Evolutionary conservation across 2,888 invertebrate species (phyloP), one percentile per base, ranked within the genome.

Genomic region (Lycia hirtaria): DNA sequence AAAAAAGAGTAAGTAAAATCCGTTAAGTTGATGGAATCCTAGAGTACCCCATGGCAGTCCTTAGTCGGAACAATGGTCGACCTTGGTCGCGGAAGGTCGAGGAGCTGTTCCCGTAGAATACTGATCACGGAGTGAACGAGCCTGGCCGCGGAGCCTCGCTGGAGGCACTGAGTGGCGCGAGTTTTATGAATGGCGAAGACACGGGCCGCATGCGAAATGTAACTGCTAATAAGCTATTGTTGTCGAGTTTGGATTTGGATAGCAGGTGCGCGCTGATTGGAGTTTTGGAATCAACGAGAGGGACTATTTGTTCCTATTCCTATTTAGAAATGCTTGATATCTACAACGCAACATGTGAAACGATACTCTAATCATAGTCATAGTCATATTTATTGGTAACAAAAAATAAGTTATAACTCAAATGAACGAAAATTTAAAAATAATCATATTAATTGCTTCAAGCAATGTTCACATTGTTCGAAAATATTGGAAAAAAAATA

Each of bases 11-110:
- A 45, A 6, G n/a, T 37, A 44, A 45, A 53, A 38, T 4, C 22
- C 7, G 28, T 9, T 7, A 9, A 15, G 26, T 14, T 14, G 26
- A 45, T 20, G 20, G 24, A 38, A 14, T 37, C 12, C 35, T 37
- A 37, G 10, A 15, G 15, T 9, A 40, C 15, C 47, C 33, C 52
- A 41, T 53, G 41, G 35, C 37, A 17, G 17, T 41, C 72, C 79
- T 61, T 73, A 68, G 55, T 38, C 19, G 71, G 79, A 71, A 83
- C 83, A 83, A 83, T 81, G 54, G 68, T 30, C 74, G 82, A 74
- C 82, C 82, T 83, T 80, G 68, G n/a, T n/a, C 56, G 43, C 33
- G 52, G 69, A 74, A 76, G 73, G 72, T 69, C 65, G 59, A 5
- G 10, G 22, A 37, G 14, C 15, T 33, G 35, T 38, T 54, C 53